Conservation (phyloP, 2,888 invertebrate genomes). For the Hedya salicella region DNA sequence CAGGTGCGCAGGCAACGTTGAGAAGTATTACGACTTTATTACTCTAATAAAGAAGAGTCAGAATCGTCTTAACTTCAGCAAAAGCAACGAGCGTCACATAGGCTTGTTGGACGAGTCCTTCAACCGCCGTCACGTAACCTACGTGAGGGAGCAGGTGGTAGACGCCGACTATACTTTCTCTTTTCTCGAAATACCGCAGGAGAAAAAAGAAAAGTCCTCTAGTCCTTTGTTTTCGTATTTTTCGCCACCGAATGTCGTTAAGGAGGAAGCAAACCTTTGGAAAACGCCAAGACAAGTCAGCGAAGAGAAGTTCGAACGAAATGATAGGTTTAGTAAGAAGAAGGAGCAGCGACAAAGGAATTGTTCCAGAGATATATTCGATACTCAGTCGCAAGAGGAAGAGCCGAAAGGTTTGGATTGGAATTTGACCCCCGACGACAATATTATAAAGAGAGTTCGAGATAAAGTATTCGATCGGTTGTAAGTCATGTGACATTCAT, state of each 20-base stretch:
- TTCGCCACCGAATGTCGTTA: constrained; percentile 62
- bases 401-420: constrained; percentile 65
- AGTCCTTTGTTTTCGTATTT: constrained; percentile 76
- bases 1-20: constrained; percentile 71
- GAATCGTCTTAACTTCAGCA: constrained; percentile 51
- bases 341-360: constrained; percentile 57
- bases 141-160: constrained; percentile 68
- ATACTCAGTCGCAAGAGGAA: constrained; percentile 70
- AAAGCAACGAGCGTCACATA: constrained; percentile 51
- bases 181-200: constrained; percentile 66
- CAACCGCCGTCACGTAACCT: constrained; percentile 62
- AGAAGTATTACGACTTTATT: constrained; percentile 71
- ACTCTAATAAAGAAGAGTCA: constrained; percentile 68
- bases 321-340: constrained; percentile 44
- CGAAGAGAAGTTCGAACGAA: constrained; percentile 45
- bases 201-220: constrained; percentile 61
- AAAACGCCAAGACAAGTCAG: constrained; percentile 60
- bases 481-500: constrained; percentile 52
- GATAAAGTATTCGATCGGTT: constrained; percentile 72
- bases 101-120: constrained; percentile 52
- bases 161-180: constrained; percentile 75
- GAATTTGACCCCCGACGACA: constrained; percentile 71
- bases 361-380: constrained; percentile 74
- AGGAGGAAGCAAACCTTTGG: constrained; percentile 58
- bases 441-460: constrained; percentile 67